Base-by-base conservation (phyloP, 2,888 invertebrate genomes). In the Hydropsyche betteni region DNA sequence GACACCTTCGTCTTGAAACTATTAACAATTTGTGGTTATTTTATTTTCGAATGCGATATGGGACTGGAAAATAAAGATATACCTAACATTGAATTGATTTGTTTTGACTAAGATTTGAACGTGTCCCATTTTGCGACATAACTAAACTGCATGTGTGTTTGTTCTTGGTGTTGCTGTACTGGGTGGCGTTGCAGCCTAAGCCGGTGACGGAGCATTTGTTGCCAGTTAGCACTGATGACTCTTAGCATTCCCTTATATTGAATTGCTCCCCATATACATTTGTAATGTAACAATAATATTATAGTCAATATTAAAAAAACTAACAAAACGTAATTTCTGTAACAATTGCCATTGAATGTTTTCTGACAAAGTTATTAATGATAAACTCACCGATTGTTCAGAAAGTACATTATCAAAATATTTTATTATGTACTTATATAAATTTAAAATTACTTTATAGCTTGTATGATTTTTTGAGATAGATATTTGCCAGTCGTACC, bases 101-200 rank as follows among this genome's bases (percentile, higher is more conserved):
- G 24, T 2, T 44, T 10, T 8, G 44, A 44, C 44, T 44, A 6
- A 44, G 3, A 1, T 44, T 10, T 55, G 55, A 55, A 64, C 7
- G 6, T 34, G 34, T 14, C 6, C 16, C 36, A 24, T 14, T 33
- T 14, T 34, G 8, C 10, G 8, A 24, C 8, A 12, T 69, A 12
- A 44, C 33, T 69, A 69, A 69, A 69, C 8, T 69, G 69, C 12
- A 50, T 69, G 51, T 51, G 14, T 69, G 12, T 33, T 58, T 71
- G 33, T 55, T 72, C 70, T 77, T 74, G 76, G 77, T 75, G 77
- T 68, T 64, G 78, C 55, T 69, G 44, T 61, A 33, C 53, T 76
- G 69, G 24, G n/a, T 69, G 69, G 74, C 51, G n/a, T n/a, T 61
- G 74, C 78, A 78, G 78, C 78, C 75, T 78, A 78, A 78, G 78